Evolutionary conservation across 1,140 invertebrate genomes (phyloP).

Genomic region (Holcopasites calliopsidis): DNA sequence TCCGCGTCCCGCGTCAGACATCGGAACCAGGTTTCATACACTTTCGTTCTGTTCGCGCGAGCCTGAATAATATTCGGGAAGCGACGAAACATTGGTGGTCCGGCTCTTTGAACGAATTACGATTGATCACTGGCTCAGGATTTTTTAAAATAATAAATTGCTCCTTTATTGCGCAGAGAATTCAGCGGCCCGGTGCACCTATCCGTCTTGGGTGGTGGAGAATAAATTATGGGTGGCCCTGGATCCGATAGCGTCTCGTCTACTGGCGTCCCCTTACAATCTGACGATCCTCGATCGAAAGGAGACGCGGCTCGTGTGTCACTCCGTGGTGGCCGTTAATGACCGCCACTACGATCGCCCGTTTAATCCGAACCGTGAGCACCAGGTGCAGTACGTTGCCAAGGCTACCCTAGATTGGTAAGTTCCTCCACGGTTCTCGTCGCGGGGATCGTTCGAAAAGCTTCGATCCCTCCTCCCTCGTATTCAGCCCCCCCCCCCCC

Average conservation of each 20-base stretch:
- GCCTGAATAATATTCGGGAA: no score
- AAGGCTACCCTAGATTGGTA: constrained; percentile 73
- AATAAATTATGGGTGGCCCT: constrained; percentile 71
- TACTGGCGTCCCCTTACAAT: constrained; percentile 67
- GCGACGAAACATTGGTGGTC: no score
- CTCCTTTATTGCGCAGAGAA: constrained; percentile 56
- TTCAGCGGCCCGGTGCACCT: constrained; percentile 60
- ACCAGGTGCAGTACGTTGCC: constrained; percentile 66
- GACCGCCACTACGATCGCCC: constrained; percentile 43
- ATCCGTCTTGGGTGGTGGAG: constrained; percentile 68
- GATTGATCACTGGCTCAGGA: no score
- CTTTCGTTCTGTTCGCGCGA: no score
- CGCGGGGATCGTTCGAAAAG: no score
- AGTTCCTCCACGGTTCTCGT: no score
- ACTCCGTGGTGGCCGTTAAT: constrained; percentile 56
- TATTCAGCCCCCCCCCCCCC: no score
- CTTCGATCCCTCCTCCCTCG: no score
- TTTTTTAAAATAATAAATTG: neutral
- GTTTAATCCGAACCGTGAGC: constrained; percentile 43
- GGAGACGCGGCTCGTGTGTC: constrained; percentile 71
- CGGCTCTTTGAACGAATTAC: no score
- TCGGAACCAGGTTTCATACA: no score
- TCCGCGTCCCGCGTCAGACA: no score
- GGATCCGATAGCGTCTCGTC: constrained; percentile 65
- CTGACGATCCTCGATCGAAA: constrained; percentile 73